These are phyloP conservation scores for Folsomia manolachei DNA, from an alignment of 2,888 invertebrate genomes.

Conservation along the genomic window DNA sequence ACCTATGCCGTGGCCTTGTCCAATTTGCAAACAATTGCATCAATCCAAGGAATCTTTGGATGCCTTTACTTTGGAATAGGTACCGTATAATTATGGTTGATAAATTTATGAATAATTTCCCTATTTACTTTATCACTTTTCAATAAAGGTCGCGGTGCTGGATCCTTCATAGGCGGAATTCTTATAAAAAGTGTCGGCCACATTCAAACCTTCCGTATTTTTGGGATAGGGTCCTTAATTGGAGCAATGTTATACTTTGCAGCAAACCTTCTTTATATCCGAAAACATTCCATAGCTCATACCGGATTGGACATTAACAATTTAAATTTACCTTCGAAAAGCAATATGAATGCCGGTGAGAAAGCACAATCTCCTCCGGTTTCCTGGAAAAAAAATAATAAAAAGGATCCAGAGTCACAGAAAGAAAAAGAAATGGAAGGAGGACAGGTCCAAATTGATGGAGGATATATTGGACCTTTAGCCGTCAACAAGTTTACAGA, in stretches of 20 bases:
- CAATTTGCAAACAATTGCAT: conserved; percentile 70
- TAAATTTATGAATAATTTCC: too few species aligned
- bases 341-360: too few species aligned
- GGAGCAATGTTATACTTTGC: too few species aligned
- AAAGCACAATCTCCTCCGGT: too few species aligned
- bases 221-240: too few species aligned
- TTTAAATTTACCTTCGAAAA: conserved; percentile 3
- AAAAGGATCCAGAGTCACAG: conserved; percentile 24
- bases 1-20: conserved; percentile 73
- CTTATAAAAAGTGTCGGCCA: too few species aligned
- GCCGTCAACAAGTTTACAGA: conserved; percentile 42
- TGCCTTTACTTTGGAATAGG: conserved; percentile 77
- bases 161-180: too few species aligned
- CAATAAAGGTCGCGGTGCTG: too few species aligned
- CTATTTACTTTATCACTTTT: too few species aligned
- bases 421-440: conserved; percentile 25
- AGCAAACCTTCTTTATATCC: too few species aligned
- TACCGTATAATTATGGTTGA: conserved; percentile 63
- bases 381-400: too few species aligned
- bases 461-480: conserved; percentile 29
- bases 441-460: conserved; percentile 24
- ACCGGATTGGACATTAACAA: conserved; percentile 39
- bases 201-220: too few species aligned
- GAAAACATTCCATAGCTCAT: conserved; percentile 55
- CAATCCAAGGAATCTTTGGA: conserved; percentile 73